A percentile compares a stretch with the other conserved stretches of the same genome.
Conservation (phyloP, 2,797 vertebrate species). For the Onychomys arenicola region DNA sequence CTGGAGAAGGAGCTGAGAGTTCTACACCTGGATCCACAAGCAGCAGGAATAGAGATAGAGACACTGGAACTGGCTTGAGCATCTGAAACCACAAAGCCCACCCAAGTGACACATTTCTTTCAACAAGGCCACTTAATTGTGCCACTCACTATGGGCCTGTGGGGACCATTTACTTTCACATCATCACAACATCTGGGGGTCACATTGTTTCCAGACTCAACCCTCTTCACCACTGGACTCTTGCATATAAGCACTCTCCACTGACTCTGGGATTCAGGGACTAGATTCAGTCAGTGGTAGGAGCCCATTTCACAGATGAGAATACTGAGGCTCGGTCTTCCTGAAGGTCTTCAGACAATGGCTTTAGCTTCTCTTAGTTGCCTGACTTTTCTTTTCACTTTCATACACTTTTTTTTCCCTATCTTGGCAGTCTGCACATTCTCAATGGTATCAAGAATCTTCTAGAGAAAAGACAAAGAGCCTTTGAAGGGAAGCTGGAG, state of each 20-base stretch:
- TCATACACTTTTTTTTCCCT: no score
- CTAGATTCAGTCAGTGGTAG: no score
- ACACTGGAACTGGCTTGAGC: no score
- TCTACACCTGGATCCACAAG: no score
- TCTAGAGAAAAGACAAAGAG: background rate
- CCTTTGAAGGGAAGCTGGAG: background rate
- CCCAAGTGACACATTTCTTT: no score
- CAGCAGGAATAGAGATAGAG: no score
- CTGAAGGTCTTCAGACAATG: background rate
- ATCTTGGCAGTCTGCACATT: no score
- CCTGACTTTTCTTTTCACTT: background rate
- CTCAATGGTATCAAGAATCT: accelerated
- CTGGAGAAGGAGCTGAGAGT: background rate
- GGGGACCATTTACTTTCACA: no score
- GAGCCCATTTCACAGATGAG: background rate
- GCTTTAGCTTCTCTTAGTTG: no score
- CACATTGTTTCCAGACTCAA: background rate
- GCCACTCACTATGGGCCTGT: no score
- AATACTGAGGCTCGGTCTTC: background rate
- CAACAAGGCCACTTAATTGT: no score
- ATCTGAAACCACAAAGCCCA: background rate
- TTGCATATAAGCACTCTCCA: background rate
- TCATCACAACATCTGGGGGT: no score
- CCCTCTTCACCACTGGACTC: background rate
- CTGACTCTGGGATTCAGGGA: background rate